Base-by-base conservation (phyloP, 2,888 invertebrate species). In the Agrochola litura region DNA sequence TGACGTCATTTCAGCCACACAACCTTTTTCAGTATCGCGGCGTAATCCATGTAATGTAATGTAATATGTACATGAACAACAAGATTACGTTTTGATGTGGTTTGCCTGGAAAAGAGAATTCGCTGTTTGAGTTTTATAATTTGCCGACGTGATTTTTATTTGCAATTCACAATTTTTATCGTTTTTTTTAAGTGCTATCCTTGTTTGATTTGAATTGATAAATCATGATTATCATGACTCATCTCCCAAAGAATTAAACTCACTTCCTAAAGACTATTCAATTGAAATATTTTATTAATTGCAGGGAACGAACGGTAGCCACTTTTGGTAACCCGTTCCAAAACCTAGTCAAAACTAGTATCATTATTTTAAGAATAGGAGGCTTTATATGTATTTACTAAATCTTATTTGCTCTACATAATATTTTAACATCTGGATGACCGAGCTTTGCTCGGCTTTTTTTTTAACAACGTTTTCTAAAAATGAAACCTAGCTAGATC, bases 1-100 rank as follows among this genome's bases (percentile, higher is more conserved):
- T 91, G 90, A 92, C 90, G 90, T 89, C 85, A 90, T 85, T 80
- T 49, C 68, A 64, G 81, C 73, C 68, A 83, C 84, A 79, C 80
- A 87, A 78, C 86, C 83, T 86, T 89, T 91, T 90, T 86, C 75
- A 73, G 78, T 86, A 76, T 68, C 68, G 73, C 70, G 10, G 65
- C 71, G 43, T 84, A 83, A 79, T 77, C 77, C 79, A 73, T 70
- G 68, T 76, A 75, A 81, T 65, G 37, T 75, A 41, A 46, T 52
- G 60, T 77, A 37, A 76, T 76, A 76, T 72, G 73, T 73, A 71
- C 65, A 74, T 41, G 63, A 73, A 76, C 54, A 69, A 58, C 41
- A 16, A 72, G 70, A 88, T 82, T 84, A 82, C 25, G 77, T 86
- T 85, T 83, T 80, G 43, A 76, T 80, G 67, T 76, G 71, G 41